Evolutionary conservation across 2,113 vertebrate genomes (phyloP).

Genomic region (Lepus timidus): DNA sequence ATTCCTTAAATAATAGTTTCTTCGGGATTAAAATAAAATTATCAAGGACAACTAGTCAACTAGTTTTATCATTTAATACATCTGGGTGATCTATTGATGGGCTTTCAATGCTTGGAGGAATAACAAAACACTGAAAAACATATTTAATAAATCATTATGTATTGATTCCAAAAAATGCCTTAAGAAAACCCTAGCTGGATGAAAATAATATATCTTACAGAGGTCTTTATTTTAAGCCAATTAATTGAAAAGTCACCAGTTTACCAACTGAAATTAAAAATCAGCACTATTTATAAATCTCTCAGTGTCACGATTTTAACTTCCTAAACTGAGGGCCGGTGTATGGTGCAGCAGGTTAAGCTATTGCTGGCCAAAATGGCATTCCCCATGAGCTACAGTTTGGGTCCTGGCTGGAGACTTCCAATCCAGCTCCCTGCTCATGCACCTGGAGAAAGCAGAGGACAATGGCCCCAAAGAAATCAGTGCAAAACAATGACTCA

Average conservation of each 20-base stretch:
- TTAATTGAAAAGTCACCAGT: not conserved
- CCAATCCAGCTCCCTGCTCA: no score
- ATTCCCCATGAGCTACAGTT: no score
- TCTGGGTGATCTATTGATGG: not conserved
- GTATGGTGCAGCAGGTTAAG: no score
- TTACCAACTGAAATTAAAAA: not conserved
- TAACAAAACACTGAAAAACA: not conserved
- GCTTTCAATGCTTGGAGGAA: slow-evolving; percentile 7
- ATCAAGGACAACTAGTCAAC: not conserved
- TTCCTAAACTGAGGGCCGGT: not conserved
- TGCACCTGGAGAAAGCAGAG: no score
- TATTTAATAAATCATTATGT: not conserved
- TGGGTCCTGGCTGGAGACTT: no score
- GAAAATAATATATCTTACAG: not conserved
- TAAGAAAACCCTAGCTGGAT: not conserved
- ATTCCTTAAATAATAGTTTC: no score
- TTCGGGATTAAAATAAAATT: not conserved
- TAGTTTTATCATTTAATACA: not conserved
- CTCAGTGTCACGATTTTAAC: not conserved
- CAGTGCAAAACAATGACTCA: no score
- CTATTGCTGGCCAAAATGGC: no score
- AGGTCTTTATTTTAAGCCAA: not conserved
- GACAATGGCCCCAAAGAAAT: no score
- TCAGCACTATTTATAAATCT: not conserved
- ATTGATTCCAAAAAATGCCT: not conserved